Conservation (phyloP, 2,888 invertebrate genomes). For the Pecten maximus region DNA sequence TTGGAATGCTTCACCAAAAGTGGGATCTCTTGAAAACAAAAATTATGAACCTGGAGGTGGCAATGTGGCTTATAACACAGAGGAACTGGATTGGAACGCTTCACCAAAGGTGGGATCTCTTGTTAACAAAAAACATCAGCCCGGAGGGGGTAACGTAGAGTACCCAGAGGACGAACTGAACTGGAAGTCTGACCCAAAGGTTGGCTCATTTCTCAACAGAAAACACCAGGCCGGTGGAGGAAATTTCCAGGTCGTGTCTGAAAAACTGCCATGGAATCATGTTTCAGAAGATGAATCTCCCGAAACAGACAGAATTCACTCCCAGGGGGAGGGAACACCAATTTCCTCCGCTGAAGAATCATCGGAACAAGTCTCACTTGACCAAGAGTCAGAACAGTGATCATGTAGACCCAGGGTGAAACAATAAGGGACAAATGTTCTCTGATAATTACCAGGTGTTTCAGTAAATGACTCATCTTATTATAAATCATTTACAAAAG, state of each 20-base stretch:
- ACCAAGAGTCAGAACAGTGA: not conserved
- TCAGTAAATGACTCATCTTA: no score
- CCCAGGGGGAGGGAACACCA: not conserved
- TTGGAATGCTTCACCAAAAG: constrained; percentile 57
- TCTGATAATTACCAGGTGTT: no score
- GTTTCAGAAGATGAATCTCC: not conserved
- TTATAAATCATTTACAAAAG: no score
- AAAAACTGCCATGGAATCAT: not conserved
- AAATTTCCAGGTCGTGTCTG: not conserved
- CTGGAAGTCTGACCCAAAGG: not conserved
- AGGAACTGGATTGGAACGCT: not conserved
- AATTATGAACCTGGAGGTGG: constrained; percentile 69
- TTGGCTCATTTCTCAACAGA: not conserved
- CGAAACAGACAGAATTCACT: not conserved
- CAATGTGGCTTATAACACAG: constrained; percentile 38
- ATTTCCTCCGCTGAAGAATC: not conserved
- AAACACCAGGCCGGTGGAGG: not conserved
- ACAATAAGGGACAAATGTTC: no score
- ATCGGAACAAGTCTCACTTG: not conserved
- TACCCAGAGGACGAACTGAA: not conserved
- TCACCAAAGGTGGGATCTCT: not conserved
- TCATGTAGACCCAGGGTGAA: no score
- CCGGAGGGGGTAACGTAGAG: not conserved
- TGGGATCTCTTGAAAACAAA: constrained; percentile 66
- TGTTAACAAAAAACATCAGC: not conserved